phyloP scores from a whole-genome alignment of 2,888 invertebrate species.

The Apotomis turbidana region DNA sequence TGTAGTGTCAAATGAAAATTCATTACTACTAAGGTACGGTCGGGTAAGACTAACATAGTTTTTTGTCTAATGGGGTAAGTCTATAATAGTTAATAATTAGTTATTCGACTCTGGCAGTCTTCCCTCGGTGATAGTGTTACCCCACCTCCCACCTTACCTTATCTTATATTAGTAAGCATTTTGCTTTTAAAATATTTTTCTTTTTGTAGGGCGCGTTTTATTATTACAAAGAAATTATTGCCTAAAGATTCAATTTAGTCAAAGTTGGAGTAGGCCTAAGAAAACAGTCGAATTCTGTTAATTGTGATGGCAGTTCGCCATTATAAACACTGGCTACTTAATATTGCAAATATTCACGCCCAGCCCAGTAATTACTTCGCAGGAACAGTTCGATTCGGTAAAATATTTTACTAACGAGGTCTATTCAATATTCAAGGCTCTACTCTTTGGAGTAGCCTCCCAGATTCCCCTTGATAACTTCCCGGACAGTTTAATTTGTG shows the following conservation, averaged over 20 bases:
- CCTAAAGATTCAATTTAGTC: neutral
- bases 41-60: too few species aligned
- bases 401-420: slow-evolving; percentile 71
- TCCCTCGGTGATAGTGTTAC: too few species aligned
- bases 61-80: too few species aligned
- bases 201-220: too few species aligned
- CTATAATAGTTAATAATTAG: too few species aligned
- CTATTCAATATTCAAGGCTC: slow-evolving; percentile 75
- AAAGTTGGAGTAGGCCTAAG: neutral
- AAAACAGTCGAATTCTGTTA: slow-evolving; percentile 16
- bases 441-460: slow-evolving; percentile 61
- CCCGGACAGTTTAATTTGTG: slow-evolving; percentile 71
- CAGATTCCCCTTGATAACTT: slow-evolving; percentile 62
- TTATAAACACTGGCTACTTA: slow-evolving; percentile 44
- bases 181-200: too few species aligned
- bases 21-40: neutral
- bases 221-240: neutral
- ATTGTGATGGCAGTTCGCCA: neutral
- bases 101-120: too few species aligned
- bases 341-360: slow-evolving; percentile 57
- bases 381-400: slow-evolving; percentile 61
- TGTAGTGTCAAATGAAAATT: neutral
- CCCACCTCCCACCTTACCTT: too few species aligned
- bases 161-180: too few species aligned
- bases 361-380: slow-evolving; percentile 62